Conservation (phyloP, 2,888 invertebrate species). For the Phengaris alcon region DNA sequence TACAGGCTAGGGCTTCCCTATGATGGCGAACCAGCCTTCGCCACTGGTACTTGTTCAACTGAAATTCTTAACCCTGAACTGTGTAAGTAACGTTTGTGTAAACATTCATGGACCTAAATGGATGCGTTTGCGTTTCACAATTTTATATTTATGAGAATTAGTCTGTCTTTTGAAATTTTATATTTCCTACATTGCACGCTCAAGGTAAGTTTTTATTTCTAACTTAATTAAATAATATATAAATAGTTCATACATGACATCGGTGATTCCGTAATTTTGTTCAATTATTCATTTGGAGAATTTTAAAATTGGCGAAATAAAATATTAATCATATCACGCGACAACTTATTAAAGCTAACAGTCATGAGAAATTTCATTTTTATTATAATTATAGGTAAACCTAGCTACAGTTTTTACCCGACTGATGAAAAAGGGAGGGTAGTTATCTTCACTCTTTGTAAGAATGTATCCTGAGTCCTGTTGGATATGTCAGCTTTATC, state of each 20-base stretch:
- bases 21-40: no score
- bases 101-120: neutral
- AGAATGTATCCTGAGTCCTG: no score
- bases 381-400: neutral
- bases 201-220: slow-evolving; percentile 19
- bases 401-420: neutral
- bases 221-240: slow-evolving; percentile 34
- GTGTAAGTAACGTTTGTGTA: neutral
- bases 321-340: neutral
- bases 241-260: neutral
- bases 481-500: no score
- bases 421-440: neutral
- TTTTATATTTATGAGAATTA: neutral
- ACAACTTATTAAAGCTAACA: neutral
- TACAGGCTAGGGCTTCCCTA: no score
- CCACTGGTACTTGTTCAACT: neutral
- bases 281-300: slow-evolving; percentile 17
- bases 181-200: slow-evolving; percentile 16
- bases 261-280: neutral
- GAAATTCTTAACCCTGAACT: slow-evolving; percentile 9
- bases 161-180: slow-evolving; percentile 15
- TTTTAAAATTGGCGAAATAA: slow-evolving; percentile 1
- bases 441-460: no score
- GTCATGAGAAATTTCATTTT: neutral
- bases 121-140: slow-evolving; percentile 3